These are phyloP conservation scores for Brachypalpus laphriformis DNA, from an alignment of 2,888 invertebrate genomes.

Conservation along the genomic window DNA sequence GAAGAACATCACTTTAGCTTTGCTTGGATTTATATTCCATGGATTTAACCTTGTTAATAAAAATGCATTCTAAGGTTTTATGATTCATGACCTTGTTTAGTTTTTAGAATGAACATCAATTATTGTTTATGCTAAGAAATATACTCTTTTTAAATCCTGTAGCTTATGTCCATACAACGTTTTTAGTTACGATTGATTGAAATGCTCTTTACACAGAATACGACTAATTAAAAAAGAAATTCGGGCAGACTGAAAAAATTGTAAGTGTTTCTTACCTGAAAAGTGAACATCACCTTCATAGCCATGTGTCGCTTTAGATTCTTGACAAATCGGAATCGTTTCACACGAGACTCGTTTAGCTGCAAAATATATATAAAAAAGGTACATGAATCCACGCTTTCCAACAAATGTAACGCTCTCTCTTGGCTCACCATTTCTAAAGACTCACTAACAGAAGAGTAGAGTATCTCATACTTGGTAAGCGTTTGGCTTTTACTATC, in stretches of 20 bases:
- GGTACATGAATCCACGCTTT: background rate
- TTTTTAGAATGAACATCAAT: too few relatives aligned
- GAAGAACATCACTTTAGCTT: too few relatives aligned
- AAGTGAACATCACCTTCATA: constrained; percentile 82
- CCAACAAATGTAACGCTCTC: background rate
- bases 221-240: too few relatives aligned
- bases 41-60: too few relatives aligned
- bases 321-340: constrained; percentile 83
- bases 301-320: constrained; percentile 83
- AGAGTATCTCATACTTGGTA: constrained; percentile 80
- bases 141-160: too few relatives aligned
- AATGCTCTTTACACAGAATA: too few relatives aligned
- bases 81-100: too few relatives aligned
- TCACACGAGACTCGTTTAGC: constrained; percentile 81
- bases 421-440: constrained; percentile 81
- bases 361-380: constrained; percentile 74
- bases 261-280: constrained; percentile 77
- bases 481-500: constrained; percentile 83
- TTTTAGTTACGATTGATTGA: too few relatives aligned
- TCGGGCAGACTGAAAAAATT: background rate
- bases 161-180: too few relatives aligned
- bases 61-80: too few relatives aligned
- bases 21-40: too few relatives aligned
- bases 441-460: constrained; percentile 82
- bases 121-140: too few relatives aligned